Percentiles rank a stretch among this genome's conserved stretches.
Conservation (phyloP, 2,888 invertebrate species). For the Drosophila meridionalis region DNA sequence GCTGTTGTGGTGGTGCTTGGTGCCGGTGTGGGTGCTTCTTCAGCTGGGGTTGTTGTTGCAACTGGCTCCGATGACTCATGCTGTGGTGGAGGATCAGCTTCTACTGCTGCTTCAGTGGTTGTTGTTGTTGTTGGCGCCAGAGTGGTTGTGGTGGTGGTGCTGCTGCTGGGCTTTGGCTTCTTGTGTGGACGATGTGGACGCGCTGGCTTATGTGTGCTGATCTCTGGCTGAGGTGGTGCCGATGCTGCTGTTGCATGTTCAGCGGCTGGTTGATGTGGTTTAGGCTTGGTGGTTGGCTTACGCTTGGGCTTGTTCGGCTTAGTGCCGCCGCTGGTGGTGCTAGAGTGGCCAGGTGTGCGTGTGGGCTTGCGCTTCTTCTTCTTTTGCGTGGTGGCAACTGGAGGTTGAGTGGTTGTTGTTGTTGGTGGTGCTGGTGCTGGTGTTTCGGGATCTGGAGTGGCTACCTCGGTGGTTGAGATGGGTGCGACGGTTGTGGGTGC, state of each 20-base stretch:
- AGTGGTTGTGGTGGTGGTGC: conserved; percentile 24
- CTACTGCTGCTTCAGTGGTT: conserved; percentile 12
- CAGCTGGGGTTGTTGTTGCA: background rate
- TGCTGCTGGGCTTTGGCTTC: conserved; percentile 52
- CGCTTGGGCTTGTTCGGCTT: conserved; percentile 46
- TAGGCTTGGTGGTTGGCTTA: conserved; percentile 59
- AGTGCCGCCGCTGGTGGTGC: conserved; percentile 17
- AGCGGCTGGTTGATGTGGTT: conserved; percentile 34
- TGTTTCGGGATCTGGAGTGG: conserved; percentile 38
- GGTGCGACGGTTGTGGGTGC: conserved; percentile 23
- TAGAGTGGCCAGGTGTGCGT: conserved; percentile 59
- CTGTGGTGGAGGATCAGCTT: conserved; percentile 20
- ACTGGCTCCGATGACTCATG: conserved; percentile 19
- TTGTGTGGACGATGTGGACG: conserved; percentile 56
- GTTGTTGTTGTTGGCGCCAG: conserved; percentile 1
- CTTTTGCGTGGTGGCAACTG: conserved; percentile 56
- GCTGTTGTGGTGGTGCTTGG: conserved; percentile 25
- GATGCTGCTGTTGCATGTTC: conserved; percentile 38
- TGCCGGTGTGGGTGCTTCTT: conserved; percentile 12
- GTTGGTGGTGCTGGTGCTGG: conserved; percentile 29
- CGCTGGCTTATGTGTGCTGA: conserved; percentile 34
- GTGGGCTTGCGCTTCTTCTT: conserved; percentile 82
- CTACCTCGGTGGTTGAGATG: conserved; percentile 26
- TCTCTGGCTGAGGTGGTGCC: conserved; percentile 54
- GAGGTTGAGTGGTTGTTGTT: conserved; percentile 32